Conservation (phyloP, 92 coral and sea anemone species). For the Heliopora coerulea region DNA sequence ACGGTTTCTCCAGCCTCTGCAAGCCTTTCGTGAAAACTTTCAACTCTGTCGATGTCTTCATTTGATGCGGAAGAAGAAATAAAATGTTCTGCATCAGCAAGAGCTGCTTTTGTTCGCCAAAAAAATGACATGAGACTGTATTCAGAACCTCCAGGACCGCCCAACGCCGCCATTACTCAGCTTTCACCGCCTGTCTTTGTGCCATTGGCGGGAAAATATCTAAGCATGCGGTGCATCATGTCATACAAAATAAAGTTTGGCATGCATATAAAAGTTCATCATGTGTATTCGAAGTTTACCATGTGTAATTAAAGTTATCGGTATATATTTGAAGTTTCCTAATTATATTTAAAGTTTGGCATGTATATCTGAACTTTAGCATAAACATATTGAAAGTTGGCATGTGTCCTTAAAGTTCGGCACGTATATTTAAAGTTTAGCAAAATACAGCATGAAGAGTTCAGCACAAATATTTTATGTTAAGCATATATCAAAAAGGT, state of each 20-base stretch:
- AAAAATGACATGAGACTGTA: conserved; percentile 46
- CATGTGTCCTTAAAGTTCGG: too few relatives aligned
- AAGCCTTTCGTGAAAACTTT: conserved; percentile 58
- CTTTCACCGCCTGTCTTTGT: conserved; percentile 15
- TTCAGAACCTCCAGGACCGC: conserved; percentile 55
- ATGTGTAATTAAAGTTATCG: neutral
- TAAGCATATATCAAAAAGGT: conserved; percentile 17
- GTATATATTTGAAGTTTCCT: neutral
- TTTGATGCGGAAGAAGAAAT: conserved; percentile 42
- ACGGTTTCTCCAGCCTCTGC: conserved; percentile 67
- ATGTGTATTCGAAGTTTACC: neutral
- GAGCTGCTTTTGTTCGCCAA: conserved; percentile 45
- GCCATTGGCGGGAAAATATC: neutral
- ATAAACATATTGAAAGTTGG: too few relatives aligned
- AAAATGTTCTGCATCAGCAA: conserved; percentile 58
- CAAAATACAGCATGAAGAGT: too few relatives aligned
- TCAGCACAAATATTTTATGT: too few relatives aligned
- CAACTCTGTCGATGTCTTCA: conserved; percentile 47
- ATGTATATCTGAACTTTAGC: too few relatives aligned
- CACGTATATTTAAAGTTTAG: too few relatives aligned
- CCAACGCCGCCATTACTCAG: conserved; percentile 50
- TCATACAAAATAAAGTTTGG: conserved; percentile 41
- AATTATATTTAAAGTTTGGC: conserved; percentile 23
- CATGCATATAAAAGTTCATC: conserved; percentile 1
- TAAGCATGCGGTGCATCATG: conserved; percentile 48